phyloP scores from a whole-genome alignment of 2,888 invertebrate genomes.

The Melanchra persicariae region DNA sequence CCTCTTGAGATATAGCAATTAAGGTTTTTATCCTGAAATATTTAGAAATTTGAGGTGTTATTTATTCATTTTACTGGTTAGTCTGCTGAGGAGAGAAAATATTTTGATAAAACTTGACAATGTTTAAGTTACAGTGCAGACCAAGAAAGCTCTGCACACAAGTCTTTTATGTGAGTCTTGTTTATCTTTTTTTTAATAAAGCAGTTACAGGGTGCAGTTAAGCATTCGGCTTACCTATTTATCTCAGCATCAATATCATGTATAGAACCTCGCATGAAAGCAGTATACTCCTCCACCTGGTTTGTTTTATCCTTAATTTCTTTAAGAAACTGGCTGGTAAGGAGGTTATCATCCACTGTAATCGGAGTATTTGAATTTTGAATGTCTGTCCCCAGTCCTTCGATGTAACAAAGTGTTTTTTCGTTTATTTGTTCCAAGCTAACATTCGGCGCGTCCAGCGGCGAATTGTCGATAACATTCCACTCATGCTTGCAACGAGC shows the following conservation, averaged over 20 bases:
- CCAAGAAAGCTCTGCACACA: no score
- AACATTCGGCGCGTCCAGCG: conserved; percentile 67
- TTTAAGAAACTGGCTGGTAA: conserved; percentile 79
- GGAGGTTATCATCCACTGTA: conserved; percentile 78
- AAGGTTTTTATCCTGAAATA: conserved; percentile 76
- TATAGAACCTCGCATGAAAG: conserved; percentile 80
- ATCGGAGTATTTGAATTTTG: conserved; percentile 77
- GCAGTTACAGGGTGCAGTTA: neutral
- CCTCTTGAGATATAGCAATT: conserved; percentile 78
- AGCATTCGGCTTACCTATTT: conserved; percentile 74
- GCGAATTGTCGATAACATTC: conserved; percentile 79
- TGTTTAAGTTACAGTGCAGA: neutral
- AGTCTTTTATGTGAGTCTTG: neutral
- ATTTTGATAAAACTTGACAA: neutral
- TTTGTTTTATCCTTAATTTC: conserved; percentile 79
- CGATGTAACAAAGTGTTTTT: conserved; percentile 76
- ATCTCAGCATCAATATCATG: conserved; percentile 82
- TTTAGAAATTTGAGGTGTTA: neutral
- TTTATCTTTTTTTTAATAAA: neutral
- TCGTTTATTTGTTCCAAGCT: conserved; percentile 71
- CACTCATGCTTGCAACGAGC: conserved; percentile 77
- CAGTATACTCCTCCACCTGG: conserved; percentile 80
- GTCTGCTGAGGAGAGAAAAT: neutral
- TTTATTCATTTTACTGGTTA: no score
- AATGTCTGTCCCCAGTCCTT: conserved; percentile 78